Evolutionary conservation across 2,888 invertebrate species (phyloP), one percentile per base, ranked within the genome.

Genomic region (Cheilosia pagana): DNA sequence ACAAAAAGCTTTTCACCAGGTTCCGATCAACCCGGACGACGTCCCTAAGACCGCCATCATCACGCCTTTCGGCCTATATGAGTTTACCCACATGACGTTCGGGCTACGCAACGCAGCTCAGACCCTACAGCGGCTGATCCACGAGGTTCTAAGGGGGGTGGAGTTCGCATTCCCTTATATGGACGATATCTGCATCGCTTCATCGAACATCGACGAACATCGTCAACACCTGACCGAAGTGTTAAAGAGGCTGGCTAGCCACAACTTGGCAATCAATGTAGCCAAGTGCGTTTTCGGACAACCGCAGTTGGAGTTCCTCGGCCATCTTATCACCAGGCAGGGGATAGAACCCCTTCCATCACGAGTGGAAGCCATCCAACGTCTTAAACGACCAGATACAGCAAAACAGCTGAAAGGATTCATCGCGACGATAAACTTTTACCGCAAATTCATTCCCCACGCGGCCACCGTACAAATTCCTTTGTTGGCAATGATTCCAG

Each of bases 281-380:
- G 35, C 68, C 6, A 83, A 81, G 48, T 87, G 72, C 72, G 39
- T 48, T 4, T 65, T 72, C 53, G 65, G 31, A 43, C 5, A 67
- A 28, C 21, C 35, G 8, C 53, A 74, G 19, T 14, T 74, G 2
- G 35, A 63, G n/a, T n/a, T n/a, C n/a, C n/a, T n/a, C n/a, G 62
- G 62, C 2, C 62, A 72, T 31, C 62, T 50, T 8, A 60, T 71
- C 21, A 59, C 70, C 4, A 31, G 6, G 14, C n/a, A 59, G 6
- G 45, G 55, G 31, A 60, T 60, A 23, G 21, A 39, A 0, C 65
- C 57, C 5, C 67, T 75, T 6, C 41, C 59, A 3, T 76, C 60
- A 14, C 59, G 59, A 52, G 31, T 55, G 12, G 68, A 65, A 0
- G 48, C 65, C 19, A 48, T 65, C 10, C 43, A 45, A 45, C 39